Conservation (phyloP, 2,113 vertebrate genomes). For the Hepsetus odoe region DNA sequence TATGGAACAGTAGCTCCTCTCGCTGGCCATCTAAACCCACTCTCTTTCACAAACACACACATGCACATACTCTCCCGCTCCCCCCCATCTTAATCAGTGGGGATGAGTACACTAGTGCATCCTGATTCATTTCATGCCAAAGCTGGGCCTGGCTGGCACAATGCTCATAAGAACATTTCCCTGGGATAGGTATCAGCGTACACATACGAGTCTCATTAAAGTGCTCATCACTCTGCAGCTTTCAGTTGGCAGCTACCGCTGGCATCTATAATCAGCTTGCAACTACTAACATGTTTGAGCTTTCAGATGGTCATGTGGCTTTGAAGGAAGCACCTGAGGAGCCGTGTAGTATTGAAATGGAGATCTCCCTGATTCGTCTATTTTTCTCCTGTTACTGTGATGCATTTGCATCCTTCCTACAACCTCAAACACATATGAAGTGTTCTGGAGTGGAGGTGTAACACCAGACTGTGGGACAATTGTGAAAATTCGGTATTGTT, state of each 20-base stretch:
- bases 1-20: constrained; percentile 46
- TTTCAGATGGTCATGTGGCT: constrained; percentile 36
- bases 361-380: constrained; percentile 18
- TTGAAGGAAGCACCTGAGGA: constrained; percentile 26
- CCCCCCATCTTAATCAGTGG: constrained; percentile 23
- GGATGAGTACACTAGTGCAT: constrained; percentile 23
- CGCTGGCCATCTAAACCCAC: constrained; percentile 8
- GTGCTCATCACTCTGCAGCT: neutral
- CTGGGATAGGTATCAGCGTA: constrained; percentile 19
- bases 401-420: constrained; percentile 17
- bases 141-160: constrained; percentile 37
- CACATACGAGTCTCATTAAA: constrained; percentile 14
- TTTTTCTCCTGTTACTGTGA: constrained; percentile 15
- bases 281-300: constrained; percentile 11
- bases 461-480: neutral
- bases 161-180: constrained; percentile 29
- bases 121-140: constrained; percentile 45
- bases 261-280: constrained; percentile 13
- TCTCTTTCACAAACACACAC: constrained; percentile 13
- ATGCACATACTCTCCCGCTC: neutral
- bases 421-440: neutral
- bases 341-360: constrained; percentile 3
- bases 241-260: neutral
- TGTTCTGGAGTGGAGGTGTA: neutral
- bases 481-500: no score